Conservation (phyloP, 1,140 invertebrate species). For the Drosophila trapezifrons region DNA sequence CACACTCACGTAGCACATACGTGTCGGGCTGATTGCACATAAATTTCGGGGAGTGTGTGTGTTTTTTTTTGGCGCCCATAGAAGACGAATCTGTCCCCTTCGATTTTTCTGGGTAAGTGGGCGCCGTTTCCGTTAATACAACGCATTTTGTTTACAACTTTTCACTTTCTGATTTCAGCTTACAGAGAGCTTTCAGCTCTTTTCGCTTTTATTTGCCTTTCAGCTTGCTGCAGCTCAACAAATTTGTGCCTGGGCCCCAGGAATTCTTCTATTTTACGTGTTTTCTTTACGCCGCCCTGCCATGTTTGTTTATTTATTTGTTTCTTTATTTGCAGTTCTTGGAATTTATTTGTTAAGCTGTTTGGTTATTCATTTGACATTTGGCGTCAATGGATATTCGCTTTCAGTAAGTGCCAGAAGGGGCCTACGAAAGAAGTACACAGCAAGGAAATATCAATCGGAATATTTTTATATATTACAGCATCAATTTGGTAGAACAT, state of each 20-base stretch:
- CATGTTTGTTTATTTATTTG: slow-evolving; percentile 69
- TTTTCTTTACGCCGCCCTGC: slow-evolving; percentile 19
- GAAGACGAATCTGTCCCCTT: slow-evolving; percentile 29
- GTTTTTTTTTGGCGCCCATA: slow-evolving; percentile 1
- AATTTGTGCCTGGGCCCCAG: slow-evolving; percentile 12
- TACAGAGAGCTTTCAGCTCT: slow-evolving; percentile 58
- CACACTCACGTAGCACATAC: slow-evolving; percentile 68
- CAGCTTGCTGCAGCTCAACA: slow-evolving; percentile 49
- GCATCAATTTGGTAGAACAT: too few relatives aligned
- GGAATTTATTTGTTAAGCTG: slow-evolving; percentile 75
- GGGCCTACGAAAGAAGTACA: neutral
- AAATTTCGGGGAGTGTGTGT: slow-evolving; percentile 55
- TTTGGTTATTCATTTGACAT: slow-evolving; percentile 76
- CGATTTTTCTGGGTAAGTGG: slow-evolving; percentile 19
- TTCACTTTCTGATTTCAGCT: slow-evolving; percentile 77
- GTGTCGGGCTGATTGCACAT: slow-evolving; percentile 79
- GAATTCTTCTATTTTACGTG: slow-evolving; percentile 36
- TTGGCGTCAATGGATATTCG: slow-evolving; percentile 43
- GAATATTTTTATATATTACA: too few relatives aligned
- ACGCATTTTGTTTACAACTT: slow-evolving; percentile 80
- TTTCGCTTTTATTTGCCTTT: slow-evolving; percentile 71
- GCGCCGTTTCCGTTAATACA: slow-evolving; percentile 61
- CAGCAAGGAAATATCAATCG: neutral
- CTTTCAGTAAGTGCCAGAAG: slow-evolving; percentile 30
- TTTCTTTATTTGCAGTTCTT: slow-evolving; percentile 76